Evolutionary conservation across 2,888 invertebrate species (phyloP).

Genomic region (Apamea sordens): DNA sequence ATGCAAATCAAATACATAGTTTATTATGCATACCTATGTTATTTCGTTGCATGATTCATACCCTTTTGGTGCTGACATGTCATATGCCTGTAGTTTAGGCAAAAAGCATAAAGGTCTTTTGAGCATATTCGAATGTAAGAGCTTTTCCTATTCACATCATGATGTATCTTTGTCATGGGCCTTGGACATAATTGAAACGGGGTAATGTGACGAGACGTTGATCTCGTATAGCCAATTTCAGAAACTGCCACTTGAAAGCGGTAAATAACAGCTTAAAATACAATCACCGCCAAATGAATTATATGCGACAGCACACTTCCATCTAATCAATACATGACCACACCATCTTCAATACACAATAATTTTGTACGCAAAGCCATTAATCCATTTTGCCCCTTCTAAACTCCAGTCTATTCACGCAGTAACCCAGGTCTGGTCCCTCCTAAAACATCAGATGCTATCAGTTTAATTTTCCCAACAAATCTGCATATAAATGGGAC

Average conservation of each 20-base stretch:
- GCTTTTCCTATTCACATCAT: not conserved
- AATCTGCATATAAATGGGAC: constrained; percentile 57
- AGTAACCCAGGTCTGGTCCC: constrained; percentile 18
- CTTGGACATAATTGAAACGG: not conserved
- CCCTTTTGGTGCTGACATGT: not conserved
- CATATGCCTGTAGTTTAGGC: not conserved
- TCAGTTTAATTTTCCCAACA: constrained; percentile 33
- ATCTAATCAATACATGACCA: not conserved
- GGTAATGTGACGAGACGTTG: not conserved
- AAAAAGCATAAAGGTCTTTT: not conserved
- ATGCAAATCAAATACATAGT: not conserved
- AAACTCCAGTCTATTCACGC: not conserved
- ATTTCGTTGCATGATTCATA: constrained; percentile 5
- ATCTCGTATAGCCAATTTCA: not conserved
- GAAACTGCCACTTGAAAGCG: not conserved
- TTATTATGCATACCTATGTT: constrained; percentile 20
- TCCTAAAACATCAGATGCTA: constrained; percentile 25
- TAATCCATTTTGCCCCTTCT: constrained; percentile 1
- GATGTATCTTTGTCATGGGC: not conserved
- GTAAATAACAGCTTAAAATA: not conserved
- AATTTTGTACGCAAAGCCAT: not conserved
- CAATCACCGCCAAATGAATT: not conserved
- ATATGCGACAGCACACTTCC: not conserved
- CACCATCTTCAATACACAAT: not conserved
- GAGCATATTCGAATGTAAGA: too few relatives aligned